These are phyloP conservation scores for Columba janthina DNA, from an alignment of 2,113 vertebrate species.

Conservation along the genomic window DNA sequence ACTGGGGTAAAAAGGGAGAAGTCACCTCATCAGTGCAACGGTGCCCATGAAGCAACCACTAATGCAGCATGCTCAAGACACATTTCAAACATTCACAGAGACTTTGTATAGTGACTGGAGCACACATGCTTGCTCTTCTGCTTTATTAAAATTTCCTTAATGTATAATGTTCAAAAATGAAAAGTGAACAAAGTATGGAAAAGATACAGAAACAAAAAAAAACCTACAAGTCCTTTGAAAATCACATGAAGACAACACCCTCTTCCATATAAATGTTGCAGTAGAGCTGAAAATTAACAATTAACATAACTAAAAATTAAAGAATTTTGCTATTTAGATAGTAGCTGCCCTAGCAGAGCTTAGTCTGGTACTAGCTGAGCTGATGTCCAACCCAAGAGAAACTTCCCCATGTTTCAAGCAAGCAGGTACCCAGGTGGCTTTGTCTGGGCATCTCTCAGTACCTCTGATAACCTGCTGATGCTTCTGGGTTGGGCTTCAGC, in stretches of 20 bases:
- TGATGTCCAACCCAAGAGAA: not conserved
- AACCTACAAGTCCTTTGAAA: not conserved
- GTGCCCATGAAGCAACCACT: rapidly evolving
- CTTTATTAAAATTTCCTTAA: not conserved
- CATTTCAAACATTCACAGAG: not conserved
- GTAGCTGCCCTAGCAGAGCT: not conserved
- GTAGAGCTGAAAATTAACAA: not conserved
- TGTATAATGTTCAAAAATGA: not conserved
- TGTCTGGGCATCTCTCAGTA: not conserved
- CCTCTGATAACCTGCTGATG: not conserved
- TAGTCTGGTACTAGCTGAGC: not conserved
- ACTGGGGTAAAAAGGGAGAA: not conserved
- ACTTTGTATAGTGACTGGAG: no score
- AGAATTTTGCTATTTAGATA: not conserved
- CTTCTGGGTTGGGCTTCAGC: not conserved
- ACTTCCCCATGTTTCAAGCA: not conserved
- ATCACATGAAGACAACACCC: not conserved
- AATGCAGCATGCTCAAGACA: not conserved
- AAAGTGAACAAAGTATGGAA: not conserved
- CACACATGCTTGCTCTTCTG: not conserved
- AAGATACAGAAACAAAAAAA: not conserved
- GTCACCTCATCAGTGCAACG: not conserved
- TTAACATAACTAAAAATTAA: not conserved
- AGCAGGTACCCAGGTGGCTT: not conserved
- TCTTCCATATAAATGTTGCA: not conserved